These are phyloP conservation scores for Phoeniculus purpureus DNA, from an alignment of 2,797 vertebrate genomes.

Conservation along the genomic window DNA sequence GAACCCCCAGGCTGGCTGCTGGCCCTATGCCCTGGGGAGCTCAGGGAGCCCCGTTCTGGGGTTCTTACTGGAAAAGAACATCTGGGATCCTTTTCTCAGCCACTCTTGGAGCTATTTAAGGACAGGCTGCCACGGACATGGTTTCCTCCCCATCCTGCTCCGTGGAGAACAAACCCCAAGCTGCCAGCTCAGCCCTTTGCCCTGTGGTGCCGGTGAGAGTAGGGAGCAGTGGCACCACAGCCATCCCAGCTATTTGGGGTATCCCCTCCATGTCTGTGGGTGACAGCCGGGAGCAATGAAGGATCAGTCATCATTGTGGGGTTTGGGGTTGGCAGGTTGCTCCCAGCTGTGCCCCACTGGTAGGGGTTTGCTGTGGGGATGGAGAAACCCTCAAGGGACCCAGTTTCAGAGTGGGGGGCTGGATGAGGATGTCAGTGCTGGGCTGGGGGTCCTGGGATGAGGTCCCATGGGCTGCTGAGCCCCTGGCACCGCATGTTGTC, in stretches of 20 bases:
- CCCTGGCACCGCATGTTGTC: fast-evolving
- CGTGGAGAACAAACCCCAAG: fast-evolving
- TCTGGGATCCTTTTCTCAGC: not conserved
- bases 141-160: not conserved
- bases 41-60: not conserved
- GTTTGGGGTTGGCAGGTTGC: not conserved
- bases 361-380: not conserved
- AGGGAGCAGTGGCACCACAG: not conserved
- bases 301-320: not conserved
- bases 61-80: not conserved
- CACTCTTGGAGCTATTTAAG: fast-evolving
- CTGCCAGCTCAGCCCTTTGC: not conserved
- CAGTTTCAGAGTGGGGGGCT: not conserved
- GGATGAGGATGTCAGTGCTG: fast-evolving
- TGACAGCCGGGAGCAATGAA: fast-evolving
- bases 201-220: fast-evolving
- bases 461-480: not conserved
- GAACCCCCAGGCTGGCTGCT: fast-evolving
- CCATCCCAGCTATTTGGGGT: not conserved
- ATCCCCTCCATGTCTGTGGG: not conserved
- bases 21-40: fast-evolving
- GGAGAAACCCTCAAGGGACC: not conserved
- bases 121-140: fast-evolving
- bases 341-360: fast-evolving
- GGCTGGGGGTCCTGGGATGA: not conserved